Evolutionary conservation across 2,888 invertebrate species (phyloP).

Genomic region (Dusona sp.): DNA sequence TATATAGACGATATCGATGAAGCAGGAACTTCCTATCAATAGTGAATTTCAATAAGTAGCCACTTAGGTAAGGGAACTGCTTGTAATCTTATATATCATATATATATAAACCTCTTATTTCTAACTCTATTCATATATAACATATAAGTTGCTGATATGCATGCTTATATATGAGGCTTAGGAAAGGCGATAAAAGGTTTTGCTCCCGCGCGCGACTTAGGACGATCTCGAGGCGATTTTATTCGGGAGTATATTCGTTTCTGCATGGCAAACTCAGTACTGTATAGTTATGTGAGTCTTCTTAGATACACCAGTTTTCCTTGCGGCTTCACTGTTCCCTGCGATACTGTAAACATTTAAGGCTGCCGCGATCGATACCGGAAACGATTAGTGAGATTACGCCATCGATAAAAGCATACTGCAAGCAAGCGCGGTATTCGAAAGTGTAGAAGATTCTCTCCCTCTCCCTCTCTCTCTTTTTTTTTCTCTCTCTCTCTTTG

Average conservation of each 20-base stretch:
- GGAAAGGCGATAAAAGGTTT: slow-evolving; percentile 37
- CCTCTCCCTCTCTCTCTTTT: not conserved
- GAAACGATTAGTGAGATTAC: slow-evolving; percentile 83
- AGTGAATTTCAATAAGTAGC: slow-evolving; percentile 58
- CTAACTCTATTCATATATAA: not conserved
- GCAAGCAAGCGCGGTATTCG: slow-evolving; percentile 76
- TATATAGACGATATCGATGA: not conserved
- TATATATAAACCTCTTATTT: slow-evolving; percentile 7
- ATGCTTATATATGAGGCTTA: slow-evolving; percentile 9
- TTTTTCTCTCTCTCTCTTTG: not conserved
- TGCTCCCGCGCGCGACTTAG: slow-evolving; percentile 51
- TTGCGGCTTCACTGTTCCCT: slow-evolving; percentile 46
- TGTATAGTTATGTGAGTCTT: slow-evolving; percentile 7
- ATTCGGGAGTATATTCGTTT: slow-evolving; percentile 59
- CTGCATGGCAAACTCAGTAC: slow-evolving; percentile 24
- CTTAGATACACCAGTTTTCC: slow-evolving; percentile 40
- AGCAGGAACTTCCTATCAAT: slow-evolving; percentile 35
- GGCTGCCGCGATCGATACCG: slow-evolving; percentile 75
- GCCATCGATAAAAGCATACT: slow-evolving; percentile 80
- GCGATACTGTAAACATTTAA: slow-evolving; percentile 80
- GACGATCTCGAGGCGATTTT: slow-evolving; percentile 47
- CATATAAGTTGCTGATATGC: slow-evolving; percentile 15
- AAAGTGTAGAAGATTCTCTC: slow-evolving; percentile 33
- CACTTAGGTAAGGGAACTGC: slow-evolving; percentile 44
- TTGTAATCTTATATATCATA: slow-evolving; percentile 23